Conservation (phyloP, 2,888 invertebrate species). For the Malacosoma neustria region DNA sequence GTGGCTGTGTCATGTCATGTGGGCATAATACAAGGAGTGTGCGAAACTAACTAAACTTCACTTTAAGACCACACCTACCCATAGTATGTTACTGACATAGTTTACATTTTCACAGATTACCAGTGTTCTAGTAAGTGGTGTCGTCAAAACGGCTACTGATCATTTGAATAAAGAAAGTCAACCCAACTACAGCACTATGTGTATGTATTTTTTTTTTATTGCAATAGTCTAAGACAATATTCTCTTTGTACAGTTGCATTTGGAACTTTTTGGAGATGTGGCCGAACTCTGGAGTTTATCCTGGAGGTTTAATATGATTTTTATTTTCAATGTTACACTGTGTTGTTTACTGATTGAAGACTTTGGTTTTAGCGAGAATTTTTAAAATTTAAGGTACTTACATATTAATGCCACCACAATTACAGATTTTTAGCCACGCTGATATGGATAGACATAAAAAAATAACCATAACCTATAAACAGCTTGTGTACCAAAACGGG, state of each 20-base stretch:
- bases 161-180: constrained; percentile 51
- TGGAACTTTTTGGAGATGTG: constrained; percentile 43
- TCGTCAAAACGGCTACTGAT: constrained; percentile 55
- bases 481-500: too few species aligned
- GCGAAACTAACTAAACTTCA: too few species aligned
- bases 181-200: constrained; percentile 68
- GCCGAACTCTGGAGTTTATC: constrained; percentile 64
- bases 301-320: constrained; percentile 49
- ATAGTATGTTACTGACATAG: not conserved
- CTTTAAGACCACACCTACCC: too few species aligned
- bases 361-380: not conserved
- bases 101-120: constrained; percentile 8
- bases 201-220: constrained; percentile 47
- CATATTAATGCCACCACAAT: too few species aligned
- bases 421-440: too few species aligned
- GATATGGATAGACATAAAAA: too few species aligned
- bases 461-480: too few species aligned
- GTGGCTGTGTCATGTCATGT: too few species aligned
- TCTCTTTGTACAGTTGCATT: constrained; percentile 40
- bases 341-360: constrained; percentile 3
- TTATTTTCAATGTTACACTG: constrained; percentile 10
- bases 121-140: constrained; percentile 24
- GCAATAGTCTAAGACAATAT: constrained; percentile 21
- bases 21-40: too few species aligned
- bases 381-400: too few species aligned